Percentiles rank a stretch among this genome's conserved stretches.
Conservation (phyloP, 2,888 invertebrate species). For the Tineola bisselliella region DNA sequence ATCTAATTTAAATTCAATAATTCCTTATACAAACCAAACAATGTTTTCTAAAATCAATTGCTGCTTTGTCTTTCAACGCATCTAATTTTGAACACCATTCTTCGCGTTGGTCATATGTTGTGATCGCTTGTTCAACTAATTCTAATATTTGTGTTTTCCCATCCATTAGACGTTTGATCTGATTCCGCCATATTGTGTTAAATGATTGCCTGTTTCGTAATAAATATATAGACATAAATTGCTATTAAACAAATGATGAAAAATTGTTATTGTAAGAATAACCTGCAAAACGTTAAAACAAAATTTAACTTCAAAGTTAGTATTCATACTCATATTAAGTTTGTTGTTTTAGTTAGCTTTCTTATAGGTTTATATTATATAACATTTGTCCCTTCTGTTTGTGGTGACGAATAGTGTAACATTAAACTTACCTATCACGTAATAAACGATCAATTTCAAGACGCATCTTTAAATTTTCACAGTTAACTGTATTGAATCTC, state of each 20-base stretch:
- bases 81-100: conserved; percentile 83
- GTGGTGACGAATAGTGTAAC: no score
- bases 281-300: no score
- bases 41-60: conserved; percentile 55
- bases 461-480: conserved; percentile 77
- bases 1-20: no score
- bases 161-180: conserved; percentile 77
- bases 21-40: conserved; percentile 36
- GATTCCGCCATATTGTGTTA: conserved; percentile 81
- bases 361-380: no score
- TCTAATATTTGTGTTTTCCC: conserved; percentile 87
- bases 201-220: conserved; percentile 74
- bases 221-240: background rate
- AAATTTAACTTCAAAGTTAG: no score
- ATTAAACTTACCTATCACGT: conserved; percentile 75
- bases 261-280: no score
- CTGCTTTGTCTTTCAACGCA: conserved; percentile 78
- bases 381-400: no score
- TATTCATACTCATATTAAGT: no score
- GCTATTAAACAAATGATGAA: no score
- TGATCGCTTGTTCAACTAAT: conserved; percentile 86
- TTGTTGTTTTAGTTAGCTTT: no score
- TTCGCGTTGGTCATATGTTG: conserved; percentile 89
- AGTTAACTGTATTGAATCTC: conserved; percentile 78
- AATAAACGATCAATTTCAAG: conserved; percentile 84